Percentiles rank a stretch among this genome's conserved stretches.
Evolutionary conservation across 2,888 invertebrate species (phyloP).

Genomic region (Odontothrips loti): DNA sequence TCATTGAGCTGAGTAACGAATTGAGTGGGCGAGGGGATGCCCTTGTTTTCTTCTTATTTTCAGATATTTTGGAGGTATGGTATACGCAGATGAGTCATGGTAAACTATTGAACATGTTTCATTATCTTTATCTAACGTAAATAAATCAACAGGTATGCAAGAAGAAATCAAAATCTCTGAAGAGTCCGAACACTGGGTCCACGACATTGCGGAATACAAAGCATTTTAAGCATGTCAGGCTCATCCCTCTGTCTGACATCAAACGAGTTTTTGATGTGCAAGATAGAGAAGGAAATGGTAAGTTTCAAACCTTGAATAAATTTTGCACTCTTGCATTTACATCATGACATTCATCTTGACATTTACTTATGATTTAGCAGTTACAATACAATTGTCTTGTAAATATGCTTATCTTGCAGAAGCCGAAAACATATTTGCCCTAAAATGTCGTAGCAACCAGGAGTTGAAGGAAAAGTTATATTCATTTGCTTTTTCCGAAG

Average conservation of each 20-base stretch:
- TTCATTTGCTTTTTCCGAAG: constrained; percentile 80
- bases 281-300: constrained; percentile 81
- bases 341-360: background rate
- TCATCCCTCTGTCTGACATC: constrained; percentile 83
- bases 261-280: constrained; percentile 87
- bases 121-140: constrained; percentile 26
- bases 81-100: constrained; percentile 47
- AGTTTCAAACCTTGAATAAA: constrained; percentile 35
- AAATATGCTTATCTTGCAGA: constrained; percentile 57
- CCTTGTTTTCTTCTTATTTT: constrained; percentile 86
- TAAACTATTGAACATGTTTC: constrained; percentile 20
- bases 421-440: constrained; percentile 84
- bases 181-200: constrained; percentile 58
- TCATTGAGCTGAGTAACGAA: constrained; percentile 78
- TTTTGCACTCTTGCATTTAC: background rate
- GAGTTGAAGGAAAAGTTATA: constrained; percentile 82
- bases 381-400: constrained; percentile 29
- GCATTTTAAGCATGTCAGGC: constrained; percentile 84
- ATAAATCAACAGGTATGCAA: constrained; percentile 49
- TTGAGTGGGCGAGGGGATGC: constrained; percentile 81
- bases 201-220: constrained; percentile 60
- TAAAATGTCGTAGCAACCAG: constrained; percentile 80
- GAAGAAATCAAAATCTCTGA: constrained; percentile 69
- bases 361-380: constrained; percentile 32
- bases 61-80: constrained; percentile 90